Conservation (phyloP, 2,888 invertebrate species). For the Cabera pusaria region DNA sequence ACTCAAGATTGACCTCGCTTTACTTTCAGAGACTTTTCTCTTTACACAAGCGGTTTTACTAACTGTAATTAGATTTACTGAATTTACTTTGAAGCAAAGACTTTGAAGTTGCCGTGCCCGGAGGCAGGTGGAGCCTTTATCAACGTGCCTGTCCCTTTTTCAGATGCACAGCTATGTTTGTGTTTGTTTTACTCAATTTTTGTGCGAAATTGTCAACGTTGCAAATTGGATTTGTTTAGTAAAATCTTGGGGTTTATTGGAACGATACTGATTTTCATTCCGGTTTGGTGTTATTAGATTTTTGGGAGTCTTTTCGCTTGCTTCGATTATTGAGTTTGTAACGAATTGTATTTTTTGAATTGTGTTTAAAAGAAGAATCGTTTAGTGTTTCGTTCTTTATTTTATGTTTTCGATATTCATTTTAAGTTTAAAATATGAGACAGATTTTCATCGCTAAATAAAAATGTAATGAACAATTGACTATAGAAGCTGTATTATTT, state of each 20-base stretch:
- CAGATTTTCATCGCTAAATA: too few relatives aligned
- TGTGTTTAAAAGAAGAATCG: too few relatives aligned
- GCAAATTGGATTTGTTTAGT: constrained; percentile 14
- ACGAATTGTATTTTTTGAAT: too few relatives aligned
- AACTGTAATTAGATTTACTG: constrained; percentile 50
- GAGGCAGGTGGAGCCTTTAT: constrained; percentile 37
- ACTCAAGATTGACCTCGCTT: constrained; percentile 12
- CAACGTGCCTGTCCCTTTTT: constrained; percentile 30
- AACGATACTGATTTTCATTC: constrained; percentile 5
- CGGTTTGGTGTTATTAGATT: too few relatives aligned
- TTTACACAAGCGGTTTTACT: constrained; percentile 25
- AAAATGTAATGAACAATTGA: too few relatives aligned
- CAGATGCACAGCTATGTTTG: constrained; percentile 21
- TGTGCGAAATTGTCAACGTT: constrained; percentile 17
- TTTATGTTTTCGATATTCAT: too few relatives aligned
- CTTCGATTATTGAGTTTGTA: too few relatives aligned
- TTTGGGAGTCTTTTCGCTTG: too few relatives aligned
- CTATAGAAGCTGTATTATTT: too few relatives aligned
- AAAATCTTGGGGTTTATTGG: constrained; percentile 6
- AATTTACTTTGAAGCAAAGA: constrained; percentile 43
- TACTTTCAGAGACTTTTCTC: constrained; percentile 20
- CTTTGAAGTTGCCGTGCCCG: constrained; percentile 41
- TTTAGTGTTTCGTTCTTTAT: too few relatives aligned
- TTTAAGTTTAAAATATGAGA: too few relatives aligned
- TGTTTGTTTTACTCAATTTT: constrained; percentile 23